Conservation (phyloP, 1,140 invertebrate genomes). For the Nixonia krombeini region DNA sequence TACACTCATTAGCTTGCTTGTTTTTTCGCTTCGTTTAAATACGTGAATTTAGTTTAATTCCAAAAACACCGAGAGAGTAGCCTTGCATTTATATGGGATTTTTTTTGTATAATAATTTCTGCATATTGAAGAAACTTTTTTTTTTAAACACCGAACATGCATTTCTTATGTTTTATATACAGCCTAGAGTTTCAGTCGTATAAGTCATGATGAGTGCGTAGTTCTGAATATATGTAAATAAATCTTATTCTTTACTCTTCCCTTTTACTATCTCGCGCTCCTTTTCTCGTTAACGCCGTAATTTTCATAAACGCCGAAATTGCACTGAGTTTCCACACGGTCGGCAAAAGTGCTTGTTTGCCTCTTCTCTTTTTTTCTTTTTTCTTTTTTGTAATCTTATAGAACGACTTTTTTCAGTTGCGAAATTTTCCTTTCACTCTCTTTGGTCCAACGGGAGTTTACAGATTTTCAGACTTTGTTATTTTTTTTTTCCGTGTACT, state of each 20-base stretch:
- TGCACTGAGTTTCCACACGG: too few species aligned
- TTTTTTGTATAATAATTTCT: conserved; percentile 64
- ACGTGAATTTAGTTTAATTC: conserved; percentile 67
- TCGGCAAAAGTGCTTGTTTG: neutral
- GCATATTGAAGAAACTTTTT: conserved; percentile 66
- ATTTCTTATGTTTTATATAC: conserved; percentile 70
- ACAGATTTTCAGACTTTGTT: conserved; percentile 20
- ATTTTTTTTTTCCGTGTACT: conserved; percentile 10
- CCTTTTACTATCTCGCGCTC: conserved; percentile 3
- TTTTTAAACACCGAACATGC: conserved; percentile 71
- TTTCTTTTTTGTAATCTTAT: conserved; percentile 5
- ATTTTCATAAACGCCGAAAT: neutral
- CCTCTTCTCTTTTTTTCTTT: conserved; percentile 7
- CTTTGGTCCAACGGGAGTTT: conserved; percentile 49
- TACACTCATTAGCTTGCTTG: conserved; percentile 65
- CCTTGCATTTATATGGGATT: conserved; percentile 66
- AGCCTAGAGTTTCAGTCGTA: conserved; percentile 71
- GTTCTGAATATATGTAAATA: conserved; percentile 39
- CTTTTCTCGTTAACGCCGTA: conserved; percentile 5
- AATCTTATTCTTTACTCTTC: conserved; percentile 13
- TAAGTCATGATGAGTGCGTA: conserved; percentile 63
- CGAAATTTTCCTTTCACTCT: conserved; percentile 9
- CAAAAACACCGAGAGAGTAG: conserved; percentile 71
- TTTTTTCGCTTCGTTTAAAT: conserved; percentile 53
- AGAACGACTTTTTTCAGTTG: conserved; percentile 11